A percentile compares a stretch with the other conserved stretches of the same genome.
Conservation (phyloP, 1,140 invertebrate genomes). For the Calliphora vicina region DNA sequence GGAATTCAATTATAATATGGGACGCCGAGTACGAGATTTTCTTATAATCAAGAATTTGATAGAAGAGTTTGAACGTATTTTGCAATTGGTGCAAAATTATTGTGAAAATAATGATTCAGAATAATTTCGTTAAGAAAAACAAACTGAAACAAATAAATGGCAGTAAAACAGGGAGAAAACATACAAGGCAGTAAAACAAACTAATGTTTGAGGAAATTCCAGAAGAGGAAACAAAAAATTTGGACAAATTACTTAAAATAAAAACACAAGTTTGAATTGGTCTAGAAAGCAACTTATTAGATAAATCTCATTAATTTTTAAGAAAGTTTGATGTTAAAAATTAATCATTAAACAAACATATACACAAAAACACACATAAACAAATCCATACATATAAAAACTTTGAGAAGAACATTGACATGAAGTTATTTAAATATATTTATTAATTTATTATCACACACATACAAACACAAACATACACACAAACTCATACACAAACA, state of each 20-base stretch:
- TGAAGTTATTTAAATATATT: too few relatives aligned
- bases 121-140: not conserved
- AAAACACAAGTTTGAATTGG: not conserved
- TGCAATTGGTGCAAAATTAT: not conserved
- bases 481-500: too few relatives aligned
- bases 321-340: conserved; percentile 19
- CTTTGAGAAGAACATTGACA: not conserved
- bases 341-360: not conserved
- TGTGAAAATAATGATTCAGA: not conserved
- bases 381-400: not conserved
- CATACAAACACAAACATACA: too few relatives aligned
- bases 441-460: too few relatives aligned
- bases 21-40: not conserved
- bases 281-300: not conserved
- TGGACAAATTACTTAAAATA: conserved; percentile 4
- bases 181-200: not conserved
- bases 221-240: too few relatives aligned
- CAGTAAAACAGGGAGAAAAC: not conserved
- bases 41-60: not conserved
- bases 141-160: not conserved
- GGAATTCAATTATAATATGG: not conserved
- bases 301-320: not conserved
- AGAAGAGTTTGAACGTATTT: not conserved
- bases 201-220: not conserved
- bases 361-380: not conserved